Conservation (phyloP, 2,797 vertebrate species). For the Allobates femoralis region DNA sequence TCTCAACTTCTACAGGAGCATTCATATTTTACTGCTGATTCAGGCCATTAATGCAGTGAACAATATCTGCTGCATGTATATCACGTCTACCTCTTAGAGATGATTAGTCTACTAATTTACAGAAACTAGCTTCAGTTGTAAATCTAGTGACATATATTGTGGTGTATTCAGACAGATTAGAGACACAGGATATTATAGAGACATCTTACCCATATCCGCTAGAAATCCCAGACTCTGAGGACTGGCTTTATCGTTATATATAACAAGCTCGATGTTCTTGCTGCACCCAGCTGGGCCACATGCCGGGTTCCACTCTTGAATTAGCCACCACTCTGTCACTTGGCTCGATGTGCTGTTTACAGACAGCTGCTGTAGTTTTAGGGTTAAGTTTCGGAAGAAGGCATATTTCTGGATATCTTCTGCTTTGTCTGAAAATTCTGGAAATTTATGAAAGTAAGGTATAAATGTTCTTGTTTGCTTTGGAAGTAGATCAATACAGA, state of each 20-base stretch:
- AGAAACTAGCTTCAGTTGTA: too few relatives aligned
- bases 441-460: constrained; percentile 19
- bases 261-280: constrained; percentile 77
- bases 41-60: too few relatives aligned
- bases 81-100: too few relatives aligned
- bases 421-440: constrained; percentile 68
- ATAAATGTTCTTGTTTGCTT: too few relatives aligned
- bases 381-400: constrained; percentile 79
- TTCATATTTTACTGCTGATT: too few relatives aligned
- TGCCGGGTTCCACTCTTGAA: constrained; percentile 76
- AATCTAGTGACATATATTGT: background rate
- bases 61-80: too few relatives aligned
- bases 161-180: background rate
- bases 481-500: too few relatives aligned
- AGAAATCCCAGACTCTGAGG: constrained; percentile 83
- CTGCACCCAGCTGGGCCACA: constrained; percentile 60
- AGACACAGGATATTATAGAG: background rate
- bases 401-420: constrained; percentile 70
- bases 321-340: constrained; percentile 78
- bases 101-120: too few relatives aligned
- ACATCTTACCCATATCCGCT: constrained; percentile 80
- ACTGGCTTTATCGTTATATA: constrained; percentile 85
- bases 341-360: background rate
- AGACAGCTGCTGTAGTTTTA: constrained; percentile 73
- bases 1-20: too few relatives aligned